Evolutionary conservation across 2,797 vertebrate genomes (phyloP), one percentile per base, ranked within the genome.

Genomic region (Pseudochaenichthys georgianus): DNA sequence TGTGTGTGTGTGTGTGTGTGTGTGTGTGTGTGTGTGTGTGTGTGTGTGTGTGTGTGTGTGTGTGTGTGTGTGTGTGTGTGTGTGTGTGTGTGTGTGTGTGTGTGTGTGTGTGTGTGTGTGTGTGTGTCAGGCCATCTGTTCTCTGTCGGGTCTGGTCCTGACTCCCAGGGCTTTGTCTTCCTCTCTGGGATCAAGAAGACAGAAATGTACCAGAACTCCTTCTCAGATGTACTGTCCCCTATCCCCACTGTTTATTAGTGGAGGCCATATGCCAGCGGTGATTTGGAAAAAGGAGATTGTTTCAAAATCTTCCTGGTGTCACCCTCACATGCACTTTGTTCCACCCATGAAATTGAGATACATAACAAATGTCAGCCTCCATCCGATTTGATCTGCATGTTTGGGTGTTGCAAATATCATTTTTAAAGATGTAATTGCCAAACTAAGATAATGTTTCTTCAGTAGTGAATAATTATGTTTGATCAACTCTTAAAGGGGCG

Each of bases 41-140:
- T 64, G 74, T 75, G 64, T 82, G 12, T 17, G 51, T 74, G 50
- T 53, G 59, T 50, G 59, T 62, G 68, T 54, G 53, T 16, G 53
- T 34, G 64, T 59, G 62, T 71, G 51, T 78, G 80, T 74, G 84
- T 81, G 68, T 82, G 60, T 54, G 61, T 71, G 51, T 34, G 34
- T 34, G 34, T 34, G 34, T 34, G 34, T 34, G 34, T 34, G 74
- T 75, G 64, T 82, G 12, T 17, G 59, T 61, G 41, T 59, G 19
- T 51, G 69, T 53, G 62, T 45, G 61, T 63, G 59, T 59, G 72
- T 64, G 74, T 75, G 64, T 82, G 12, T 17, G 59, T 61, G 41
- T 59, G 78, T 78, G 83, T 80, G 68, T 84, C 50, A 41, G 51
- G 83, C 90, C 92, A 93, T 93, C 90, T 93, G 92, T 88, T 92